Conservation (phyloP, 2,113 vertebrate species). For the Acanthochromis polyacanthus region DNA sequence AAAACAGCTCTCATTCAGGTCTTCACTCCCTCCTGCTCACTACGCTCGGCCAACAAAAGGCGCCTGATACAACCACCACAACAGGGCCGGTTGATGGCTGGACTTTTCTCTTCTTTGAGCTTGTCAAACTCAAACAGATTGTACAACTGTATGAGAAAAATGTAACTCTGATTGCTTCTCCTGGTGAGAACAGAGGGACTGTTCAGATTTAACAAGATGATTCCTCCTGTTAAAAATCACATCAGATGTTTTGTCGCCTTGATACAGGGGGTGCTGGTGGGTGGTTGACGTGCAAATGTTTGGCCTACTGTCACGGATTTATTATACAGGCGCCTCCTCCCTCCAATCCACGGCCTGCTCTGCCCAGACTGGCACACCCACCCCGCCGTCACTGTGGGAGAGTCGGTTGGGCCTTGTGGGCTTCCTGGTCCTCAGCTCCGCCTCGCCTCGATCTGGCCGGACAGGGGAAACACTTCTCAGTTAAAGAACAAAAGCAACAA, state of each 20-base stretch:
- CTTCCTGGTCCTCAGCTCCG: slow-evolving; percentile 85
- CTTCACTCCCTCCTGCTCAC: too few species aligned
- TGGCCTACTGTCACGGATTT: slow-evolving; percentile 51
- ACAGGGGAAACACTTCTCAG: slow-evolving; percentile 85
- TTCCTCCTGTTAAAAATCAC: not conserved
- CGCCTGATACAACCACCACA: too few species aligned
- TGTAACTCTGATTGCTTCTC: too few species aligned
- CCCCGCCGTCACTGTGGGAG: slow-evolving; percentile 74
- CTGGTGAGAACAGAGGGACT: too few species aligned
- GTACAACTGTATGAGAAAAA: too few species aligned
- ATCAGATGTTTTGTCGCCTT: slow-evolving; percentile 15
- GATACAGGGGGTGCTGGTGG: slow-evolving; percentile 9
- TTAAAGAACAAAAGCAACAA: slow-evolving; percentile 86
- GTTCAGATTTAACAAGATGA: not conserved
- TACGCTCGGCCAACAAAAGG: too few species aligned
- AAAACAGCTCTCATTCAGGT: too few species aligned
- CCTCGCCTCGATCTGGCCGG: slow-evolving; percentile 85
- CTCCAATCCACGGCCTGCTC: slow-evolving; percentile 76
- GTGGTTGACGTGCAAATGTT: slow-evolving; percentile 34
- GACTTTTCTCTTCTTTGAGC: too few species aligned
- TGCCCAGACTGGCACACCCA: slow-evolving; percentile 76
- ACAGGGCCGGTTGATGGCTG: too few species aligned
- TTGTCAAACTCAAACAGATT: too few species aligned
- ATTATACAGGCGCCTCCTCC: slow-evolving; percentile 68
- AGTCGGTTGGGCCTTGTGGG: slow-evolving; percentile 81